Evolutionary conservation across 2,888 invertebrate genomes (phyloP).

Genomic region (Drosophila nr. perissopoda): DNA sequence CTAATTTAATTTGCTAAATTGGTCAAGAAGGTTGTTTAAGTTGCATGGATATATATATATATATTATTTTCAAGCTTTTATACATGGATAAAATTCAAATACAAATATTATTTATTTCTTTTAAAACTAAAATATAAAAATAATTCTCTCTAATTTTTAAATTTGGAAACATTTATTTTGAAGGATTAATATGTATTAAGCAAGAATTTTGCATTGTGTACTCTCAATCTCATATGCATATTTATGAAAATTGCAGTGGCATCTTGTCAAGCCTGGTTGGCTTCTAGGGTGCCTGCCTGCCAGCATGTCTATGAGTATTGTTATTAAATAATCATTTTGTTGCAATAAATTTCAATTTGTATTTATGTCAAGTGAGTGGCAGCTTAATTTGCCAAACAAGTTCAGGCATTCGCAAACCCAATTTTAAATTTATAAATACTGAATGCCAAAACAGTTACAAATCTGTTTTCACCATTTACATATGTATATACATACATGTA

Average conservation of each 20-base stretch:
- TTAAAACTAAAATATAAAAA: not conserved
- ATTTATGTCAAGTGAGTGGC: conserved; percentile 65
- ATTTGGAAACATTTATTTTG: not conserved
- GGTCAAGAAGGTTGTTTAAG: not conserved
- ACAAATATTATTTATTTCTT: not conserved
- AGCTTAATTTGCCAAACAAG: conserved; percentile 64
- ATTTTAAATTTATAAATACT: conserved; percentile 2
- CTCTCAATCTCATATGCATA: conserved; percentile 64
- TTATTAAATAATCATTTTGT: conserved; percentile 77
- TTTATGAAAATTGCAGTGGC: conserved; percentile 78
- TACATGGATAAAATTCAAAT: too few species aligned
- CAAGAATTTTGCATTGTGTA: not conserved
- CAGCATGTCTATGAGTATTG: conserved; percentile 40
- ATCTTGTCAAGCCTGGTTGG: conserved; percentile 61
- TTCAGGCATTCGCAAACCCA: conserved; percentile 6
- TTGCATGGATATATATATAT: not conserved
- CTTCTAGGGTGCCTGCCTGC: conserved; percentile 10
- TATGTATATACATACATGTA: not conserved
- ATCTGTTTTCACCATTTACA: conserved; percentile 12
- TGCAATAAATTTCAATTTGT: conserved; percentile 77
- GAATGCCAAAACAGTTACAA: conserved; percentile 12
- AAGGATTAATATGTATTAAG: not conserved
- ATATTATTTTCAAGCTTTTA: not conserved
- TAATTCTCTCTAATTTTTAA: not conserved
- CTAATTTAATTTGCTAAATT: not conserved